Evolutionary conservation across 2,888 invertebrate genomes (phyloP).

Genomic region (Drosophila nr. fundita): DNA sequence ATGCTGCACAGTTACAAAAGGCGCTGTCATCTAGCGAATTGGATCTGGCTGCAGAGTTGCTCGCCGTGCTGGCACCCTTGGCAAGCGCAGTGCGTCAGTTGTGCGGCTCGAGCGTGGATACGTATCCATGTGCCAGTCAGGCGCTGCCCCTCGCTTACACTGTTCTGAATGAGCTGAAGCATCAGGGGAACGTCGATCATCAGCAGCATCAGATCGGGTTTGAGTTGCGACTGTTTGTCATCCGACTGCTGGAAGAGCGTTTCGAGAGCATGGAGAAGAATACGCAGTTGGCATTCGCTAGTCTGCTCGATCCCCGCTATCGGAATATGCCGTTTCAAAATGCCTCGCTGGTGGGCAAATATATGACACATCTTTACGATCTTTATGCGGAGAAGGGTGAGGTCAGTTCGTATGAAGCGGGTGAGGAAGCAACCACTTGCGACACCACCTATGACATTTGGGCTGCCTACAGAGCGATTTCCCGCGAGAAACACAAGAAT

Average conservation of each 20-base stretch:
- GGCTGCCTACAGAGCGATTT: slow-evolving; percentile 47
- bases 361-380: slow-evolving; percentile 52
- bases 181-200: slow-evolving; percentile 20
- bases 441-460: slow-evolving; percentile 47
- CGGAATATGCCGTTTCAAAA: slow-evolving; percentile 58
- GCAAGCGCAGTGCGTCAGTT: slow-evolving; percentile 50
- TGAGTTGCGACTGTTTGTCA: slow-evolving; percentile 51
- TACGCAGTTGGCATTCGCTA: slow-evolving; percentile 39
- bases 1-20: slow-evolving; percentile 16
- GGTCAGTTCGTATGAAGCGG: not conserved
- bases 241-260: slow-evolving; percentile 37
- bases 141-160: slow-evolving; percentile 53
- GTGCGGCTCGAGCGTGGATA: slow-evolving; percentile 5
- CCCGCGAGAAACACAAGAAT: slow-evolving; percentile 47
- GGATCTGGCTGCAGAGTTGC: slow-evolving; percentile 36
- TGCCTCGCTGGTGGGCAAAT: slow-evolving; percentile 40
- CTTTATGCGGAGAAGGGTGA: slow-evolving; percentile 32
- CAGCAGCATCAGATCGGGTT: slow-evolving; percentile 38
- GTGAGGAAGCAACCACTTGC: slow-evolving; percentile 8
- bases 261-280: slow-evolving; percentile 54
- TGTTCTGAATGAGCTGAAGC: slow-evolving; percentile 49
- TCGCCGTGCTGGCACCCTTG: slow-evolving; percentile 43
- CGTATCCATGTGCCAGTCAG: slow-evolving; percentile 48
- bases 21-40: slow-evolving; percentile 28
- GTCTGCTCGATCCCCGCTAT: slow-evolving; percentile 57